Evolutionary conservation across 2,888 invertebrate species (phyloP).

Genomic region (Andrena praecox): DNA sequence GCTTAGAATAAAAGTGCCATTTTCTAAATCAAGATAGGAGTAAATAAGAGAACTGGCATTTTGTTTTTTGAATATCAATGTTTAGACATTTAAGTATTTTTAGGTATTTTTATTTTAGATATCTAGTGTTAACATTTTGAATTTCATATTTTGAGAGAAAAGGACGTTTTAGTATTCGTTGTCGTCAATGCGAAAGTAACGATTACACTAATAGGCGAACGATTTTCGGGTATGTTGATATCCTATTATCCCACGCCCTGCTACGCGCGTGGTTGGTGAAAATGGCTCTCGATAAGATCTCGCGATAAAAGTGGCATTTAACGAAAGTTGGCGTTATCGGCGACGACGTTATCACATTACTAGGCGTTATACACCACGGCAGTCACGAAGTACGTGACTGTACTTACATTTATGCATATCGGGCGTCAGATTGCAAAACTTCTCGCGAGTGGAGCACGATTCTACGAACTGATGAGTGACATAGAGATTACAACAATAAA

Average conservation of each 20-base stretch:
- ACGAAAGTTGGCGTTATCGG: conserved; percentile 54
- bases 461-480: conserved; percentile 43
- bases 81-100: background rate
- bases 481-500: background rate
- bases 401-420: conserved; percentile 26
- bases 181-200: background rate
- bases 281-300: conserved; percentile 44
- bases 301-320: conserved; percentile 27
- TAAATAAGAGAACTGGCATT: background rate
- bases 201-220: background rate
- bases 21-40: background rate
- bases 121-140: background rate
- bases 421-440: conserved; percentile 30
- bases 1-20: background rate
- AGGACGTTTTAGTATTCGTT: background rate
- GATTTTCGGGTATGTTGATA: conserved; percentile 1
- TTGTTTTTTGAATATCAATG: background rate
- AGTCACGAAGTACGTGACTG: conserved; percentile 57
- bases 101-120: background rate
- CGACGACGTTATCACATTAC: conserved; percentile 50
- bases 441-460: conserved; percentile 19
- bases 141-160: background rate
- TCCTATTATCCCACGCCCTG: background rate
- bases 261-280: conserved; percentile 6
- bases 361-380: conserved; percentile 18